Evolutionary conservation across 92 coral and sea anemone genomes (phyloP), one percentile per base, ranked within the genome.

Genomic region (Parazoanthus swiftii): DNA sequence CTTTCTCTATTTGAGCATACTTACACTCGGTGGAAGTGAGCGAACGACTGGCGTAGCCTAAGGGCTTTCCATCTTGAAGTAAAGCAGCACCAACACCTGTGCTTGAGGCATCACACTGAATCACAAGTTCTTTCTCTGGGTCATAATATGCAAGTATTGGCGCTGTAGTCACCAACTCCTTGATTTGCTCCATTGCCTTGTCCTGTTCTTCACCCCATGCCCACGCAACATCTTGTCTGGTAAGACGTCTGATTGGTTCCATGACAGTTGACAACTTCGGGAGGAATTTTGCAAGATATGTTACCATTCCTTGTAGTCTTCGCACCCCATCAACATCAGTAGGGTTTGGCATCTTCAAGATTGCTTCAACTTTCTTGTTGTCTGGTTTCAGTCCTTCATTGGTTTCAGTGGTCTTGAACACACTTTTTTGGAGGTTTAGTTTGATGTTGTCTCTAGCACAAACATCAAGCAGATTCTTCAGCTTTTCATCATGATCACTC

Each of bases 331-430:
- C 33, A 29, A 29, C 33, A 29, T 86, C 74, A 3, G 88, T 78
- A 5, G 85, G 72, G 1, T 76, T 86, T 86, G 59, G 68, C 85
- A 86, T 77, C 21, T 76, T 65, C 11, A 86, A 23, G 48, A 86
- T 76, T 35, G 39, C 85, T 86, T 86, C 89, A 76, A 86, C 74
- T 25, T 88, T 77, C 86, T n/a, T 78, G 82, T n/a, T 78, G 82
- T 86, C 74, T 36, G 85, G 85, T 76, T 86, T 86, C 18, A 74
- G 51, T 63, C 85, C 89, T 43, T 86, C 42, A 63, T 46, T 66
- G 88, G 88, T 82, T 39, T 35, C 81, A 70, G 33, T 85, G 43
- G 82, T 70, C 13, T 85, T 70, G 88, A 85, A 85, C 43, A 85
- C 90, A 88, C 74, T 58, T 54, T 88, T 85, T 65, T 71, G 77